A percentile compares a stretch with the other conserved stretches of the same genome.
Evolutionary conservation across 2,888 invertebrate genomes (phyloP).

Genomic region (Oasisia sp.): DNA sequence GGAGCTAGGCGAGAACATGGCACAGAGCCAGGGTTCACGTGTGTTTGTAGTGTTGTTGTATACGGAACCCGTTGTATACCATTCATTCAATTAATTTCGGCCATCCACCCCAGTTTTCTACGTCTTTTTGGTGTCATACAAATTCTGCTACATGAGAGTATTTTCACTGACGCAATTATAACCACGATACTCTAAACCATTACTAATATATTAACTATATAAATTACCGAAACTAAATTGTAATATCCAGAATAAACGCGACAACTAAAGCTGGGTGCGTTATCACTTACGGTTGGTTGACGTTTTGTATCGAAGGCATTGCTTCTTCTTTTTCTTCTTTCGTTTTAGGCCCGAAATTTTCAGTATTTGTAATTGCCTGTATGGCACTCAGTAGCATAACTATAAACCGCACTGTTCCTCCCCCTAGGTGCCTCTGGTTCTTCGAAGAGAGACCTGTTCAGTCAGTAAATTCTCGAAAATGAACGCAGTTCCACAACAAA

Average conservation of each 20-base stretch:
- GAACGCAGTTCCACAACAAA: constrained; percentile 13
- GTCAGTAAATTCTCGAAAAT: constrained; percentile 17
- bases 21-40: not conserved
- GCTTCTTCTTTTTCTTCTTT: constrained; percentile 56
- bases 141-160: not conserved
- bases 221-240: too few relatives aligned
- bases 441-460: constrained; percentile 21
- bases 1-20: not conserved
- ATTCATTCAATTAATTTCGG: too few relatives aligned
- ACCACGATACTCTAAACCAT: not conserved
- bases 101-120: too few relatives aligned
- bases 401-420: not conserved
- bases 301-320: constrained; percentile 58
- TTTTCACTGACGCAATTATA: not conserved
- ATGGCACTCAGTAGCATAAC: constrained; percentile 55
- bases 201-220: not conserved
- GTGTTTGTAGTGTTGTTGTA: not conserved
- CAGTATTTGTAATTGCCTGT: constrained; percentile 61
- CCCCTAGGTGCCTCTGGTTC: not conserved
- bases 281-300: constrained; percentile 44
- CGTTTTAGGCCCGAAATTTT: constrained; percentile 64
- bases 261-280: not conserved
- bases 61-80: too few relatives aligned
- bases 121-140: not conserved
- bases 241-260: not conserved